phyloP scores from a whole-genome alignment of 2,797 vertebrate genomes.

The Liparis tanakae region DNA sequence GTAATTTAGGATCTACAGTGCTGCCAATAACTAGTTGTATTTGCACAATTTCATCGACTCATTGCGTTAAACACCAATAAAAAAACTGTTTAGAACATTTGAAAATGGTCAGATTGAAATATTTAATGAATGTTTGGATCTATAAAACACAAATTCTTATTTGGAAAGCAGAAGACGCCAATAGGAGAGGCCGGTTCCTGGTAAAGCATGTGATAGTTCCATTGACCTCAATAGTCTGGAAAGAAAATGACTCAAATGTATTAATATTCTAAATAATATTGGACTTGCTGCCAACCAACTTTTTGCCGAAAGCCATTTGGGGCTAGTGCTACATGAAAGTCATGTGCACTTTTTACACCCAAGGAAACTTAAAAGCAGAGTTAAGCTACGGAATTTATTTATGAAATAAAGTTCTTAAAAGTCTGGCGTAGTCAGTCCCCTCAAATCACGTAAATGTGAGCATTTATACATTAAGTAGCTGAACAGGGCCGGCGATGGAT shows the following conservation, averaged over 20 bases:
- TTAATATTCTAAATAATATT: neutral
- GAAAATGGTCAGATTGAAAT: neutral
- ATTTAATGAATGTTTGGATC: neutral
- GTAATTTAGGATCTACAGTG: neutral
- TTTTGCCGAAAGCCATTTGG: neutral
- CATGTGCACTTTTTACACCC: neutral
- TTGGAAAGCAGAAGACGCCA: slow-evolving; percentile 30
- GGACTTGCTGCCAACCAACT: neutral
- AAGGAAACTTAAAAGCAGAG: neutral
- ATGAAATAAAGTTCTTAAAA: neutral
- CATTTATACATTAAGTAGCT: slow-evolving; percentile 1
- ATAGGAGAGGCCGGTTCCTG: slow-evolving; percentile 3
- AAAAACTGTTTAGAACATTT: neutral
- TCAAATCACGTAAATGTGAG: neutral
- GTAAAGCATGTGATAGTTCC: slow-evolving; percentile 13
- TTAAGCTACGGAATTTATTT: neutral
- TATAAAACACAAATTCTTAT: neutral
- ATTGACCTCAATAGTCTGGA: slow-evolving; percentile 22
- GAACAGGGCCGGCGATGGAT: neutral
- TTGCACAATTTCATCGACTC: slow-evolving; percentile 9
- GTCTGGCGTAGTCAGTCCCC: neutral
- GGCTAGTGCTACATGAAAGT: neutral
- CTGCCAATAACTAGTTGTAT: neutral
- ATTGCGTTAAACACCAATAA: slow-evolving; percentile 16
- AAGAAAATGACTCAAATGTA: neutral